Conservation (phyloP, 2,888 invertebrate species). For the Xanthia icteritia region DNA sequence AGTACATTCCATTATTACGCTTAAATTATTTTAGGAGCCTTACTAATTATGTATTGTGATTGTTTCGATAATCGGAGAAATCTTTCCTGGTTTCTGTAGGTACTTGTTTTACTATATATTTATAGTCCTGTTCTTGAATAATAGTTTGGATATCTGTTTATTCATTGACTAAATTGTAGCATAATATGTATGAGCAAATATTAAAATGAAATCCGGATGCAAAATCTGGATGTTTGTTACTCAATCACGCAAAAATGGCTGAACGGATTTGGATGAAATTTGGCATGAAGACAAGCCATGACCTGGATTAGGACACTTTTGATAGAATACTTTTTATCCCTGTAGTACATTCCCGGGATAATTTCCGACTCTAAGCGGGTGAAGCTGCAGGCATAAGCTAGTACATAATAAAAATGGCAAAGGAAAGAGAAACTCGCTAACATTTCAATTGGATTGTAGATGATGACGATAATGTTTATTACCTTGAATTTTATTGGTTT, state of each 20-base stretch:
- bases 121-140: background rate
- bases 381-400: too few species aligned
- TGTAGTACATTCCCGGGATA: too few species aligned
- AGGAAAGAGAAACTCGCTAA: background rate
- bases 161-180: background rate
- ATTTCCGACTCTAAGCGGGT: too few species aligned
- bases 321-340: too few species aligned
- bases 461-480: background rate
- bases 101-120: background rate
- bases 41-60: background rate
- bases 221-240: too few species aligned
- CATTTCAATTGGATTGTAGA: background rate
- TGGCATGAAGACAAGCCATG: too few species aligned
- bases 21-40: background rate
- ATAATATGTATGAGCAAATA: too few species aligned
- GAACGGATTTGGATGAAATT: too few species aligned
- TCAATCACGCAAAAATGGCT: too few species aligned
- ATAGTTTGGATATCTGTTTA: background rate
- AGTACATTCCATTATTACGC: background rate
- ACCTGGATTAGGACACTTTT: too few species aligned
- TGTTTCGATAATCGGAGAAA: background rate
- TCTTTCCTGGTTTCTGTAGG: background rate
- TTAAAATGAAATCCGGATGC: too few species aligned
- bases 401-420: background rate
- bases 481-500: slow-evolving; percentile 29